These are phyloP conservation scores for Zingel zingel DNA, from an alignment of 2,113 vertebrate genomes.

Conservation along the genomic window DNA sequence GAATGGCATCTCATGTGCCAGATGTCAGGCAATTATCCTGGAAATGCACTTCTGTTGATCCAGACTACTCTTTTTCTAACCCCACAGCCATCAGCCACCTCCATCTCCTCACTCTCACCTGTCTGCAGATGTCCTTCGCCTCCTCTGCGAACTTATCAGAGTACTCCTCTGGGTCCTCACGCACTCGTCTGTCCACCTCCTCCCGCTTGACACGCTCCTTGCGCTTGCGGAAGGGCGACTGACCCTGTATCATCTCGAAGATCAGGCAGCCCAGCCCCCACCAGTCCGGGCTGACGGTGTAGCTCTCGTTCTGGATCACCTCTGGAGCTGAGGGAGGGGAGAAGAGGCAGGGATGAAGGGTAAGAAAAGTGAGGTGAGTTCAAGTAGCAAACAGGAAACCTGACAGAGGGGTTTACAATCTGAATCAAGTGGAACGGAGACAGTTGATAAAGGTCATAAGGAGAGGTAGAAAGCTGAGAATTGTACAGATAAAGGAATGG, in stretches of 20 bases:
- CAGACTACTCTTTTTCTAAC: background rate
- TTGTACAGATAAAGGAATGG: background rate
- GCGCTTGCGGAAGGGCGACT: constrained; percentile 91
- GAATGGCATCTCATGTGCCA: too few relatives aligned
- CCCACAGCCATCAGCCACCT: background rate
- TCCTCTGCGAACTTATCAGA: constrained; percentile 91
- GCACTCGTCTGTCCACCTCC: constrained; percentile 91
- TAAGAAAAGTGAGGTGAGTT: background rate
- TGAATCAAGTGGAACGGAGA: background rate
- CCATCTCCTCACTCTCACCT: constrained; percentile 83
- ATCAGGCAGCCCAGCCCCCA: constrained; percentile 95
- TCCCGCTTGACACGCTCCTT: constrained; percentile 91
- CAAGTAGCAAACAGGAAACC: background rate
- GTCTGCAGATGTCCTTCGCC: constrained; percentile 91
- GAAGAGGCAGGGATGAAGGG: background rate
- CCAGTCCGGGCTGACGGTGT: constrained; percentile 93
- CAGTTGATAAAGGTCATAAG: background rate
- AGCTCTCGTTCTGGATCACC: constrained; percentile 92
- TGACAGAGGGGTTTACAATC: background rate
- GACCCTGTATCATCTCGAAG: constrained; percentile 95
- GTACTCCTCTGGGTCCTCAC: constrained; percentile 88
- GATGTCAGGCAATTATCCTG: too few relatives aligned
- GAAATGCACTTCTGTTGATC: too few relatives aligned
- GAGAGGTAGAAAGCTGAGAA: background rate
- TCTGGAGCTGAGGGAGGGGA: constrained; percentile 86